phyloP scores from a whole-genome alignment of 2,888 invertebrate genomes.

The Lepidocyrtinus sp. region DNA sequence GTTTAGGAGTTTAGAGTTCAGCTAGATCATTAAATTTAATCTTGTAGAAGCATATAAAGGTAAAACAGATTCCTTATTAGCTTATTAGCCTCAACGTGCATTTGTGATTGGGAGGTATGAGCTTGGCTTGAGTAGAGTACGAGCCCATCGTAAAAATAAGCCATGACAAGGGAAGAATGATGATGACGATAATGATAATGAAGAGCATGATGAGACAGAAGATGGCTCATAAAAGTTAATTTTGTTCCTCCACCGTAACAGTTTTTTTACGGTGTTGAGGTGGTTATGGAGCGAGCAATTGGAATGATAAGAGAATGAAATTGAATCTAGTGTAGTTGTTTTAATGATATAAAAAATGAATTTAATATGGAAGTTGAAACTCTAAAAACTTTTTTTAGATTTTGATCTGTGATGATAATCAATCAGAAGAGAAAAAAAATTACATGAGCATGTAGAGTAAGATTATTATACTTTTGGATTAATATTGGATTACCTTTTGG shows the following conservation, averaged over 20 bases:
- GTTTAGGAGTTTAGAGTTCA: conserved; percentile 15
- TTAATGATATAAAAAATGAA: conserved; percentile 19
- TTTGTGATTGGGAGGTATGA: no score
- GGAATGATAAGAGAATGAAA: conserved; percentile 30
- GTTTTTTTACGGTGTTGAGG: no score
- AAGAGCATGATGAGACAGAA: conserved; percentile 59
- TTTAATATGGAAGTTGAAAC: no score
- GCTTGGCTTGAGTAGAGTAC: no score
- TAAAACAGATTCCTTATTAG: conserved; percentile 22
- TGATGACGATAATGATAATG: conserved; percentile 44
- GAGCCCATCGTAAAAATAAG: no score
- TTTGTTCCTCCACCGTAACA: no score
- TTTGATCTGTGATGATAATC: conserved; percentile 47
- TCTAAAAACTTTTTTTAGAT: conserved; percentile 40
- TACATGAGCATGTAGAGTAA: no score
- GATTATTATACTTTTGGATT: no score
- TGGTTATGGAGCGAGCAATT: not conserved
- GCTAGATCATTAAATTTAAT: conserved; percentile 53
- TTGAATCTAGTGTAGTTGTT: no score
- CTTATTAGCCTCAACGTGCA: no score
- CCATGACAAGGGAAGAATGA: no score
- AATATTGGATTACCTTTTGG: no score
- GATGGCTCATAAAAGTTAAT: conserved; percentile 59
- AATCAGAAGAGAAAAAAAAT: conserved; percentile 32
- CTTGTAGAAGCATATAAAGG: conserved; percentile 22